Evolutionary conservation across 92 coral and sea anemone species (phyloP), one percentile per base, ranked within the genome.

Genomic region (Zoanthus gigantus): DNA sequence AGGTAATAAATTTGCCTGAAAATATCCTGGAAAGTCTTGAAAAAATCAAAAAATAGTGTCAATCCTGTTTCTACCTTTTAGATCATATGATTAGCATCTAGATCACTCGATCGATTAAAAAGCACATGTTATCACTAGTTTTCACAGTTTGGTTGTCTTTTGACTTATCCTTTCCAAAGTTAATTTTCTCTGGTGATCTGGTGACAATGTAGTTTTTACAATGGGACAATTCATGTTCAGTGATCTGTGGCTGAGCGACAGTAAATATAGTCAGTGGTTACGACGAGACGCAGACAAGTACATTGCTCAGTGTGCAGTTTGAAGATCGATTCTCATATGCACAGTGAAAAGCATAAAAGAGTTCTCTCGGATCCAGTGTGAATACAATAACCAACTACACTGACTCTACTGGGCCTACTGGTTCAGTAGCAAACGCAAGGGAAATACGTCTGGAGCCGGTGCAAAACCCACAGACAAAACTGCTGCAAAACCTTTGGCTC

Each of bases 21-120:
- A 23, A 23, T 23, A 23, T 23, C 23, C 23, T 23, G 23, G 23
- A 23, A 23, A 23, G 23, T 23, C 23, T 23, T 23, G 23, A 23
- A 23, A 23, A 23, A 23, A 23, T 23, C 23, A 23, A 23, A 23
- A 23, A 23, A 23, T 23, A 23, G 23, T 23, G 23, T 23, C 23
- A 23, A 23, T 23, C 23, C 23, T 23, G 23, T 23, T 23, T 23
- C 23, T 23, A 23, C 23, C 23, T 23, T 32, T 74, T 74, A 44
- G 78, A 16, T 74, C 78, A 74, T 29, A 57, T 74, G 78, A 74
- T 74, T 74, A 44, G 58, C 78, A 74, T 74, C 78, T 31, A 74
- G 78, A 45, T 74, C 78, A 74, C 45, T 44, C 78, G 57, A 74
- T 45, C 58, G 78, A 44, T 46, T 44, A 44, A 74, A 74, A 32